Evolutionary conservation across 1,140 invertebrate genomes (phyloP).

Genomic region (honey bee (Apis mellifera)): Amel_HAv3.1 CM009936.2:14236001-14236500

Average conservation of each 20-base stretch:
- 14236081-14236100: not conserved
- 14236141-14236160: not conserved
- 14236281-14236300: not conserved
- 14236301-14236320: not conserved
- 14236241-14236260: not conserved
- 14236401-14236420: slow-evolving; percentile 87
- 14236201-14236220: not conserved
- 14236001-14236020: too few relatives aligned
- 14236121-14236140: not conserved
- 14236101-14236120: too few relatives aligned
- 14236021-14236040: not conserved
- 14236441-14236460: slow-evolving; percentile 87
- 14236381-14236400: slow-evolving; percentile 84
- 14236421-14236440: slow-evolving; percentile 90
- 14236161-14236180: not conserved
- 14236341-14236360: not conserved
- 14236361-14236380: not conserved
- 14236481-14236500: slow-evolving; percentile 85
- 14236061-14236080: not conserved
- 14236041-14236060: not conserved
- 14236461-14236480: slow-evolving; percentile 86
- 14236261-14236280: not conserved
- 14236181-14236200: not conserved
- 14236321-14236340: not conserved
- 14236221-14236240: not conserved